Evolutionary conservation across 1,140 invertebrate genomes (phyloP).

Genomic region (Caenorhabditis tropicalis): DNA sequence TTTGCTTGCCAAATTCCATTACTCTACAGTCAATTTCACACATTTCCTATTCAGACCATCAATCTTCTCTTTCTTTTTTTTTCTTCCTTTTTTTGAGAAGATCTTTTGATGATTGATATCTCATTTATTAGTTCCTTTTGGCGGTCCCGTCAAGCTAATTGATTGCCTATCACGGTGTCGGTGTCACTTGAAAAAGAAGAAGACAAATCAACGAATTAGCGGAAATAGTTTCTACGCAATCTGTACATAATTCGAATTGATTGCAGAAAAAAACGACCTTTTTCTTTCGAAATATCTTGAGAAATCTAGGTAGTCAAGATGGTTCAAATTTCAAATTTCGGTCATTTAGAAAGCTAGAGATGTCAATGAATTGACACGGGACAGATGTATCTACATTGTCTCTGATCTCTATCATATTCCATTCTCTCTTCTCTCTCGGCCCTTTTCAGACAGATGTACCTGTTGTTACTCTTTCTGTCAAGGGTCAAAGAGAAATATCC

Average conservation of each 20-base stretch:
- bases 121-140: constrained; percentile 39
- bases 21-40: constrained; percentile 26
- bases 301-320: background rate
- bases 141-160: constrained; percentile 39
- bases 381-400: constrained; percentile 40
- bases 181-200: constrained; percentile 29
- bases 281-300: background rate
- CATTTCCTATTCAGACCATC: background rate
- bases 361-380: background rate
- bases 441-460: constrained; percentile 16
- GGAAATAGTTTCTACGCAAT: constrained; percentile 15
- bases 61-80: background rate
- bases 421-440: background rate
- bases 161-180: constrained; percentile 37
- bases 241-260: background rate
- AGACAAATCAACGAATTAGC: constrained; percentile 43
- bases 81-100: background rate
- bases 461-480: background rate
- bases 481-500: background rate
- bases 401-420: constrained; percentile 23
- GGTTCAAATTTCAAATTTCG: constrained; percentile 27
- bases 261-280: constrained; percentile 28
- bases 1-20: background rate
- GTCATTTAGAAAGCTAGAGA: background rate
- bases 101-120: constrained; percentile 33